Base-by-base conservation (phyloP, 2,888 invertebrate genomes). In the Carterocephalus palaemon region DNA sequence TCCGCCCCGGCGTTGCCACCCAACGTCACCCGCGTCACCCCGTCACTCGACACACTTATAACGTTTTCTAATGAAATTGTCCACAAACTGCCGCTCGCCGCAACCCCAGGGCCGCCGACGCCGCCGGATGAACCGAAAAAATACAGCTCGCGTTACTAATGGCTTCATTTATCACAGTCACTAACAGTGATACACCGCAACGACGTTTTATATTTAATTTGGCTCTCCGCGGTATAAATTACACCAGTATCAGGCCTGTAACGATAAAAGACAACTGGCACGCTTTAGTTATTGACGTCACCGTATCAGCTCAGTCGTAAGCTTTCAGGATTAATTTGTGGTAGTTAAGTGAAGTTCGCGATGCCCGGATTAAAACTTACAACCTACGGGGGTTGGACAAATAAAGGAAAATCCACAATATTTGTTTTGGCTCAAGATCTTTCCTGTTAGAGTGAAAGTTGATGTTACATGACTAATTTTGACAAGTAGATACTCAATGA, bases 121-220 rank as follows among this genome's bases (percentile, higher is more conserved):
- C 73, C 73, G 76, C 73, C 79, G 83, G 83, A 85, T 83, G 77
- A 83, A 84, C 85, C 84, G 75, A 85, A 85, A 85, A 85, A 84
- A 78, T 82, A 79, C 75, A 78, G 80, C 84, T 85, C 84, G 79
- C 82, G 78, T 85, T 85, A 83, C 86, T 85, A 85, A 86, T 86
- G 85, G 83, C 81, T 82, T 81, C 84, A 86, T 86, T 85, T 85
- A 83, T 86, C 86, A 85, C 81, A 85, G 85, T 83, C 86, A 81
- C 85, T 83, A 83, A 82, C 86, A 85, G 77, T 85, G 85, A 85
- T 86, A 86, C 85, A 84, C 83, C 82, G 78, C 84, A 78, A 81
- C 79, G 81, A 77, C 82, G 79, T 83, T 85, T 85, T 84, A 84
- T 85, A 85, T 85, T 85, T 85, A 85, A 86, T 86, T 85, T 85